These are phyloP conservation scores for Sebastes matsubarae DNA, from an alignment of 2,797 vertebrate species.

Conservation along the genomic window DNA sequence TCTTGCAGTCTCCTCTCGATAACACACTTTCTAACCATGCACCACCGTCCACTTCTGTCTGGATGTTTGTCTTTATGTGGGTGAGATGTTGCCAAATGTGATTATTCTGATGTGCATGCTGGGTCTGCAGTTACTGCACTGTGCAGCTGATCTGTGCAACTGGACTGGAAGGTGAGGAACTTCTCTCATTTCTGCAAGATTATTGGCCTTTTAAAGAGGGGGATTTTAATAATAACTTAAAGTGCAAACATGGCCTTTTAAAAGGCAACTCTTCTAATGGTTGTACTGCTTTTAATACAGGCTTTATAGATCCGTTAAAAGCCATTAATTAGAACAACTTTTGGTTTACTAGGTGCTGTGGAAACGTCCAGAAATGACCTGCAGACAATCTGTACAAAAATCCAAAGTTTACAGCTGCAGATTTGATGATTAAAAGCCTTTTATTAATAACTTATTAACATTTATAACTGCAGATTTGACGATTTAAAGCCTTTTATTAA, in stretches of 20 bases:
- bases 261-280: not conserved
- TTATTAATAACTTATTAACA: too few species aligned
- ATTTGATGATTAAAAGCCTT: not conserved
- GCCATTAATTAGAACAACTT: not conserved
- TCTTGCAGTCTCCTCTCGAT: not conserved
- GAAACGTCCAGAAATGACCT: not conserved
- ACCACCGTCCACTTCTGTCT: not conserved
- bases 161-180: slow-evolving; percentile 81
- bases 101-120: slow-evolving; percentile 34
- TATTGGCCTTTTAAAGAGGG: not conserved
- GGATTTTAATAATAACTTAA: not conserved
- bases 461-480: not conserved
- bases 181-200: not conserved
- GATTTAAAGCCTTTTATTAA: too few species aligned
- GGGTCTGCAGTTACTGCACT: slow-evolving; percentile 21
- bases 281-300: not conserved
- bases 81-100: slow-evolving; percentile 62
- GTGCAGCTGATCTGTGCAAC: slow-evolving; percentile 76
- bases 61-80: not conserved
- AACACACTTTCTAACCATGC: slow-evolving; percentile 39
- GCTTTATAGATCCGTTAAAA: not conserved
- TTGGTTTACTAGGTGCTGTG: not conserved
- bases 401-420: not conserved
- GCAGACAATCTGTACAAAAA: not conserved
- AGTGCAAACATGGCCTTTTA: not conserved